These are phyloP conservation scores for Pterophyllum scalare DNA, from an alignment of 2,113 vertebrate genomes.

Conservation along the genomic window DNA sequence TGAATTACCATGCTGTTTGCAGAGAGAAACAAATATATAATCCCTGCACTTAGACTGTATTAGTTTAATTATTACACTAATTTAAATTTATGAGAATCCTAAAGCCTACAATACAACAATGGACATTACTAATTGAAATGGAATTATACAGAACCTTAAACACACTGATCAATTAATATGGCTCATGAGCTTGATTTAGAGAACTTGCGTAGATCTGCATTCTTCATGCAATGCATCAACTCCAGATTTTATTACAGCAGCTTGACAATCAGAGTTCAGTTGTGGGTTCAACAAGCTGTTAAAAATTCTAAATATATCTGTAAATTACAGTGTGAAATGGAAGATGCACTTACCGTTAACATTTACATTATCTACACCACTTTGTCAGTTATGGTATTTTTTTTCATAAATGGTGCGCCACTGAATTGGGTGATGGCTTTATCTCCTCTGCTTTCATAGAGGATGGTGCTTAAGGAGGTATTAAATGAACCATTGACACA, in stretches of 20 bases:
- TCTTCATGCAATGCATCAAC: not conserved
- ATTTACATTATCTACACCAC: not conserved
- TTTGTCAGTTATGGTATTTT: not conserved
- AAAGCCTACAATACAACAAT: not conserved
- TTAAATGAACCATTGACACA: not conserved
- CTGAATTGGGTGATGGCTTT: not conserved
- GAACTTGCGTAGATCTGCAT: not conserved
- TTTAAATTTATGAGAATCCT: not conserved
- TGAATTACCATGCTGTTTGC: not conserved
- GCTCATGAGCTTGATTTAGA: accelerated
- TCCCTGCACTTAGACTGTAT: not conserved
- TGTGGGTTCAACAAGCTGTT: no score
- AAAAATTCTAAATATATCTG: not conserved
- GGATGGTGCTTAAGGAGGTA: not conserved
- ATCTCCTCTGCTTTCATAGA: not conserved
- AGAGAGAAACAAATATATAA: not conserved
- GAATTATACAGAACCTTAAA: not conserved
- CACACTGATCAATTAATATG: not conserved
- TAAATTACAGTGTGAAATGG: accelerated
- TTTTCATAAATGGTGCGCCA: accelerated
- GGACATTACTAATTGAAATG: accelerated
- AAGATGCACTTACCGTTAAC: not conserved
- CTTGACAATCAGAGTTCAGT: no score
- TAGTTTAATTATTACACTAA: not conserved
- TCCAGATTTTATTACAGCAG: not conserved